These are phyloP conservation scores for Pogonophryne albipinna DNA, from an alignment of 2,797 vertebrate genomes.

Conservation along the genomic window DNA sequence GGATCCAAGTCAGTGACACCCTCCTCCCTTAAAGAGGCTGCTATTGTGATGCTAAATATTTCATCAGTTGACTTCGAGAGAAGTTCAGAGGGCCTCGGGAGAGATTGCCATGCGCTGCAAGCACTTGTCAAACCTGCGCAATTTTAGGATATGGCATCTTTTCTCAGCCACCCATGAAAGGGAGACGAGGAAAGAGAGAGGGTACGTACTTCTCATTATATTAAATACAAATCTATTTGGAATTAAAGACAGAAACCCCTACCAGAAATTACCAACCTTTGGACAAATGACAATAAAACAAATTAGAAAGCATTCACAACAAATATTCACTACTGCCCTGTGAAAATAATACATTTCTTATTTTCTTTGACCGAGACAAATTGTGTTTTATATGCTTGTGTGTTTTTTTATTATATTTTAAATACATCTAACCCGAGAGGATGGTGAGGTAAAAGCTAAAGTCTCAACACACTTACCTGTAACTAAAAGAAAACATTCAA, in stretches of 20 bases:
- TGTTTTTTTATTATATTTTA: background rate
- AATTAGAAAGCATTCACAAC: background rate
- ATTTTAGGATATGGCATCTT: slow-evolving; percentile 54
- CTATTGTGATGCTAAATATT: slow-evolving; percentile 81
- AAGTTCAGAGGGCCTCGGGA: slow-evolving; percentile 72
- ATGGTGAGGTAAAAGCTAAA: background rate
- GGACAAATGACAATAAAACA: background rate
- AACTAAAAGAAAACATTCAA: background rate
- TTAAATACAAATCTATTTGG: background rate
- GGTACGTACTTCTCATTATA: background rate
- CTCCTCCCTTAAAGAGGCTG: slow-evolving; percentile 58
- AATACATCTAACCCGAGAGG: background rate
- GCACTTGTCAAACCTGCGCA: slow-evolving; percentile 55
- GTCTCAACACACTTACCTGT: background rate
- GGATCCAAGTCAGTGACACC: slow-evolving; percentile 46
- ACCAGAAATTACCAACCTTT: background rate
- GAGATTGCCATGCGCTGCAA: slow-evolving; percentile 53
- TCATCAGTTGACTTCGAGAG: slow-evolving; percentile 67
- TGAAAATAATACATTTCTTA: background rate
- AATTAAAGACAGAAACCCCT: background rate
- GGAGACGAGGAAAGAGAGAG: background rate
- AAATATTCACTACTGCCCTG: background rate
- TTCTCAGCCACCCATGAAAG: slow-evolving; percentile 2
- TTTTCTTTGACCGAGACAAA: background rate
- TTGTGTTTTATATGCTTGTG: background rate